Percentiles rank a stretch among this genome's conserved stretches.
Evolutionary conservation across 1,140 invertebrate species (phyloP).

Genomic region (Hylyphantes graminicola): DNA sequence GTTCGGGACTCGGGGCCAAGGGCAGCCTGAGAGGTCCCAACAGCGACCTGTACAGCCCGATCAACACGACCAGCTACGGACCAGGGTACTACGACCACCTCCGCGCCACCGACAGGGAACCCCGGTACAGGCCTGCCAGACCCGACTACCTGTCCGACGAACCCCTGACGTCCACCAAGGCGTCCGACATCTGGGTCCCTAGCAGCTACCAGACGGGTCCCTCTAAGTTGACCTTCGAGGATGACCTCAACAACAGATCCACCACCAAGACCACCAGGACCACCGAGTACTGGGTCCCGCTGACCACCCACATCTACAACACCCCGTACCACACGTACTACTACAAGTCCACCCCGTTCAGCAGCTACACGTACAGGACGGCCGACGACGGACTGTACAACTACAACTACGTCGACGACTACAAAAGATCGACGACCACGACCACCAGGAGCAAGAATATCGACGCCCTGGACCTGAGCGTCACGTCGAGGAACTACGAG

Average conservation of each 20-base stretch:
- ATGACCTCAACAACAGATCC: background rate
- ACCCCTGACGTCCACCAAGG: background rate
- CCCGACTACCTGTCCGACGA: background rate
- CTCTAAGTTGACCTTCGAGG: background rate
- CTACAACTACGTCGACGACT: slow-evolving; percentile 46
- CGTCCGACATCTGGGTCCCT: background rate
- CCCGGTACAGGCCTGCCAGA: background rate
- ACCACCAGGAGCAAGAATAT: slow-evolving; percentile 39
- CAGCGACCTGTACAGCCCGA: slow-evolving; percentile 23
- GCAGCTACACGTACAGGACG: slow-evolving; percentile 50
- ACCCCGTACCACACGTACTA: slow-evolving; percentile 47
- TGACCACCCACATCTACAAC: slow-evolving; percentile 46
- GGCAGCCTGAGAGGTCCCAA: background rate
- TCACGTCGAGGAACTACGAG: slow-evolving; percentile 13
- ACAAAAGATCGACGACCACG: slow-evolving; percentile 47
- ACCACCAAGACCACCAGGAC: slow-evolving; percentile 15
- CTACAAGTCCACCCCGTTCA: slow-evolving; percentile 29
- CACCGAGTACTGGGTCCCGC: slow-evolving; percentile 46
- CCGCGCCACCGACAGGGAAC: slow-evolving; percentile 8
- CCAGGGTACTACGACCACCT: slow-evolving; percentile 41
- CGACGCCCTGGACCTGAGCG: slow-evolving; percentile 40
- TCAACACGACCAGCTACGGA: slow-evolving; percentile 14
- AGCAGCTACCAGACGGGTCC: slow-evolving; percentile 10
- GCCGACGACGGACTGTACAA: slow-evolving; percentile 39
- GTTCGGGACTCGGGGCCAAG: background rate